phyloP scores from a whole-genome alignment of 37 sponge, comb jelly and placozoan species.

The Ianthella basta region DNA sequence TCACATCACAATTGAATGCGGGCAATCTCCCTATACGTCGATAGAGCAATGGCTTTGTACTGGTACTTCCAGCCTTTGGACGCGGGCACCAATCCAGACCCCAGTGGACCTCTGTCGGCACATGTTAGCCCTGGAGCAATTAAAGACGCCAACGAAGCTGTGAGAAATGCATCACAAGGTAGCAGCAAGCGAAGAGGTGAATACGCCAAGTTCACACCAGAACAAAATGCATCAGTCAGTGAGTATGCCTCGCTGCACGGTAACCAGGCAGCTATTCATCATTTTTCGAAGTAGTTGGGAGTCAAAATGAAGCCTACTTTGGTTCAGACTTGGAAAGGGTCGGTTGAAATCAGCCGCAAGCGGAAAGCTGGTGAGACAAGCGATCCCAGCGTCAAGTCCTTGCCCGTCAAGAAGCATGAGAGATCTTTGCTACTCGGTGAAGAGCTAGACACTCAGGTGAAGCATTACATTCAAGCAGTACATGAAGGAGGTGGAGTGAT shows the following conservation, averaged over 20 bases:
- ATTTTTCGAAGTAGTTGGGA: constrained; percentile 8
- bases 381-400: too few relatives aligned
- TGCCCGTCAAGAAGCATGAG: too few relatives aligned
- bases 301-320: background rate
- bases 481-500: constrained; percentile 53
- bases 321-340: too few relatives aligned
- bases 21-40: constrained; percentile 9
- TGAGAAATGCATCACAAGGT: constrained; percentile 5
- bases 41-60: constrained; percentile 11
- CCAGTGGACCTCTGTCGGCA: constrained; percentile 17
- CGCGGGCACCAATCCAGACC: constrained; percentile 11
- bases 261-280: background rate
- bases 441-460: constrained; percentile 41
- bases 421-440: constrained; percentile 16
- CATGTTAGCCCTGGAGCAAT: background rate
- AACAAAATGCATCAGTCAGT: background rate
- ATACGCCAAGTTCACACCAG: constrained; percentile 5
- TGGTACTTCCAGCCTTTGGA: constrained; percentile 9
- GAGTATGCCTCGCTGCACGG: constrained; percentile 25
- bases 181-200: background rate
- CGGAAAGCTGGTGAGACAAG: too few relatives aligned
- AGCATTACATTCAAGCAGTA: constrained; percentile 32
- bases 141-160: constrained; percentile 17
- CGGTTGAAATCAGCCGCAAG: too few relatives aligned
- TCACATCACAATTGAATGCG: background rate